phyloP scores from a whole-genome alignment of 2,888 invertebrate genomes.

The Furcula furcula region DNA sequence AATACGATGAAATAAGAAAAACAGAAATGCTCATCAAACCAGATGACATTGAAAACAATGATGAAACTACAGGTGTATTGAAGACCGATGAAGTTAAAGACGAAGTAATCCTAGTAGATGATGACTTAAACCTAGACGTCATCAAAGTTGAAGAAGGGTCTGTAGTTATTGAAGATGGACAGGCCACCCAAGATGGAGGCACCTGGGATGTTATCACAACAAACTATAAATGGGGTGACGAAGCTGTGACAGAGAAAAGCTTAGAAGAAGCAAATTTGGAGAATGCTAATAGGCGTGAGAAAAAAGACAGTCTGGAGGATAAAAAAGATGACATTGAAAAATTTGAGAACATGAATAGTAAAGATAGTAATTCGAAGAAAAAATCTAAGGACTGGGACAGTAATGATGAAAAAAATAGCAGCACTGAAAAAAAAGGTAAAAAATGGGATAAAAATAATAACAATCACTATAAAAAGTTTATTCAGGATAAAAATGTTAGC shows the following conservation, averaged over 20 bases:
- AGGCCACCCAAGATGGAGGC: not conserved
- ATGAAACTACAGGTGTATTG: not conserved
- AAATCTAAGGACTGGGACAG: not conserved
- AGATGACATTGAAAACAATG: not conserved
- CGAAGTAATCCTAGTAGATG: not conserved
- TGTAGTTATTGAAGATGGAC: not conserved
- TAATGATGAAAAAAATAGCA: not conserved
- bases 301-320: no score
- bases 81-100: not conserved
- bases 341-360: no score
- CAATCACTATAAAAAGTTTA: no score
- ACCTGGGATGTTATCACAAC: not conserved
- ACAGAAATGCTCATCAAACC: not conserved
- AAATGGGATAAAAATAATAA: no score
- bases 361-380: not conserved
- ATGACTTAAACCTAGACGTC: no score
- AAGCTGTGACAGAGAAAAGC: not conserved
- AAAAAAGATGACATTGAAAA: not conserved
- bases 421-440: not conserved
- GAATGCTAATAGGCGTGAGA: not conserved
- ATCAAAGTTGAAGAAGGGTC: no score
- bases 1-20: not conserved
- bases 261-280: not conserved
- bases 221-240: not conserved
- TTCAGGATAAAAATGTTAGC: no score